Evolutionary conservation across 2,113 vertebrate genomes (phyloP).

Genomic region (Romanogobio albipinnatus): DNA sequence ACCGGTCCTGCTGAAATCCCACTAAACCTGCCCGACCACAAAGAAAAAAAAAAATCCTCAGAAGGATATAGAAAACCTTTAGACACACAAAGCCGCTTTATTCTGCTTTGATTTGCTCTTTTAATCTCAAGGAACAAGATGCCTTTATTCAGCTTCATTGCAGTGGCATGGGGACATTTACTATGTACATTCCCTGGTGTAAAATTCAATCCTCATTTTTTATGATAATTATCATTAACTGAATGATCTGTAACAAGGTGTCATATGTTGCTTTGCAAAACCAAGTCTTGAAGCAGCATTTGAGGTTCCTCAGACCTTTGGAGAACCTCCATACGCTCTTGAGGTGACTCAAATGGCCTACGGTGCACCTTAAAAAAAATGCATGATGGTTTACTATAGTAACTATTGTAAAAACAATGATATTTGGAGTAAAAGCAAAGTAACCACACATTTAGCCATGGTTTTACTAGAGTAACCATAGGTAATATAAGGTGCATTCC

Average conservation of each 20-base stretch:
- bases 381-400: not conserved
- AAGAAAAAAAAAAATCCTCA: constrained; percentile 51
- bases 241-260: not conserved
- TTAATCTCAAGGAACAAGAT: constrained; percentile 8
- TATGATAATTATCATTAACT: not conserved
- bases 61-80: constrained; percentile 48
- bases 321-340: not conserved
- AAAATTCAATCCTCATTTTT: not conserved
- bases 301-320: not conserved
- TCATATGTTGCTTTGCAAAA: not conserved
- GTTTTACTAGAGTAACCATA: not conserved
- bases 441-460: not conserved
- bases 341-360: not conserved
- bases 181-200: not conserved
- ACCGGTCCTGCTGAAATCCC: constrained; percentile 80
- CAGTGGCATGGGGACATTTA: not conserved
- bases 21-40: constrained; percentile 73
- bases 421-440: not conserved
- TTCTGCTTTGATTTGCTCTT: constrained; percentile 40
- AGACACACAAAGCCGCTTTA: constrained; percentile 54
- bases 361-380: not conserved
- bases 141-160: not conserved
- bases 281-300: not conserved
- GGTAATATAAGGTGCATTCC: too few species aligned
- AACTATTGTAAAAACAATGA: not conserved